These are phyloP conservation scores for Calameuta pallipes DNA, from an alignment of 2,888 invertebrate genomes.

Conservation along the genomic window DNA sequence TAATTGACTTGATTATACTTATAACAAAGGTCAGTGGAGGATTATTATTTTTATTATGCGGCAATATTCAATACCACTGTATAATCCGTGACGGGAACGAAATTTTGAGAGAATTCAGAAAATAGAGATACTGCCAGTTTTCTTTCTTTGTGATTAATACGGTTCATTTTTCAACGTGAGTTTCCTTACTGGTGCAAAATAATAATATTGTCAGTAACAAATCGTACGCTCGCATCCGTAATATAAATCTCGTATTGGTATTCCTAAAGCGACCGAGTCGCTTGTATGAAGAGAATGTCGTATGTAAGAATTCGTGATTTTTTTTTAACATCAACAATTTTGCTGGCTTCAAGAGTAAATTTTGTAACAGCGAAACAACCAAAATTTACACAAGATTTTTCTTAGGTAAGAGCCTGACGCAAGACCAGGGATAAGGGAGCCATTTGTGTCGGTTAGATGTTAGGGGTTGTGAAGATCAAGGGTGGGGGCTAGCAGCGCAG, in stretches of 20 bases:
- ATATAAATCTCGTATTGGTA: conserved; percentile 19
- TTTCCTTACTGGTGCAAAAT: background rate
- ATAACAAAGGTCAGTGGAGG: background rate
- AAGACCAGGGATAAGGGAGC: conserved; percentile 32
- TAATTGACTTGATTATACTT: background rate
- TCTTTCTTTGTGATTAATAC: conserved; percentile 6
- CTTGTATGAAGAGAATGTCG: background rate
- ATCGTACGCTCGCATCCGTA: background rate
- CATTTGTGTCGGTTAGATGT: conserved; percentile 46
- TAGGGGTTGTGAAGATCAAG: conserved; percentile 38
- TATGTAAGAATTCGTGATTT: background rate
- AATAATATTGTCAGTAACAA: background rate
- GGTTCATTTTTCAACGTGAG: background rate
- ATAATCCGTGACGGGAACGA: background rate
- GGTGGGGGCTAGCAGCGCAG: conserved; percentile 47
- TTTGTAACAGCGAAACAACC: background rate
- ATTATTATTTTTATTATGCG: background rate
- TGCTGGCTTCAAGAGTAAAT: background rate
- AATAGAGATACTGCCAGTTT: background rate
- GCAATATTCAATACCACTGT: background rate
- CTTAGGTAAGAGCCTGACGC: conserved; percentile 1
- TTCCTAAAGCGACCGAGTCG: background rate
- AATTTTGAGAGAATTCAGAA: background rate
- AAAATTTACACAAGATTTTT: background rate
- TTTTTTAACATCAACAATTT: background rate